These are phyloP conservation scores for Onychostruthus taczanowskii DNA, from an alignment of 2,113 vertebrate species.

Conservation along the genomic window DNA sequence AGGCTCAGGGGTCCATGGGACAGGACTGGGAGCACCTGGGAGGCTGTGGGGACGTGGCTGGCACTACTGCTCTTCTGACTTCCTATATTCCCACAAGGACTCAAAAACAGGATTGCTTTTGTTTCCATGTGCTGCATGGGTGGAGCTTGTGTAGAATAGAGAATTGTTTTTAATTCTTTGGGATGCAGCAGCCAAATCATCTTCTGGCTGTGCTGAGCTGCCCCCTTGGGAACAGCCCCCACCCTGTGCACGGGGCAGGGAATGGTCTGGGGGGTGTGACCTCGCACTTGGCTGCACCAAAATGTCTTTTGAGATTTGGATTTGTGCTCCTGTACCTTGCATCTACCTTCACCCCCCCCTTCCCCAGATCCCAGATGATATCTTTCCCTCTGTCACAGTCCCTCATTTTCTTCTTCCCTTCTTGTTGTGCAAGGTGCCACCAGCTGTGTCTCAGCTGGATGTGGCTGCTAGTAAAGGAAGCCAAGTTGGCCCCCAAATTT, in stretches of 20 bases:
- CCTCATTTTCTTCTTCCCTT: not conserved
- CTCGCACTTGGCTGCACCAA: not conserved
- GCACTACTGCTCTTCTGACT: not conserved
- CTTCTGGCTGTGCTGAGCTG: not conserved
- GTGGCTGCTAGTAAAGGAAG: not conserved
- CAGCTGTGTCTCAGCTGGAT: not conserved
- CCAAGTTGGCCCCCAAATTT: not conserved
- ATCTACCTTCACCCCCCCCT: rapidly evolving
- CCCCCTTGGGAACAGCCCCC: not conserved
- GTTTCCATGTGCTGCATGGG: not conserved
- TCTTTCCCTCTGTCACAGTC: not conserved
- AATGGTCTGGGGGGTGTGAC: not conserved
- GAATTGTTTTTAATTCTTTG: not conserved
- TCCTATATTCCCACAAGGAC: not conserved
- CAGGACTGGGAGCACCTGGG: not conserved
- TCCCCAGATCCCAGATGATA: not conserved
- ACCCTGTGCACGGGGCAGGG: rapidly evolving
- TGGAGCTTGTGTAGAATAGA: not conserved
- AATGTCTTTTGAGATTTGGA: not conserved
- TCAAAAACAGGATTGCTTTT: not conserved
- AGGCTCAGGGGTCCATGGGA: not conserved
- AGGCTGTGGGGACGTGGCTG: not conserved
- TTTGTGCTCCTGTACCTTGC: not conserved
- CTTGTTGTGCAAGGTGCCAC: not conserved
- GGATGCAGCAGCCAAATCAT: rapidly evolving